Percentiles rank a stretch among this genome's conserved stretches.
These are phyloP conservation scores for Arothron firmamentum DNA, from an alignment of 2,113 vertebrate genomes.

Conservation along the genomic window DNA sequence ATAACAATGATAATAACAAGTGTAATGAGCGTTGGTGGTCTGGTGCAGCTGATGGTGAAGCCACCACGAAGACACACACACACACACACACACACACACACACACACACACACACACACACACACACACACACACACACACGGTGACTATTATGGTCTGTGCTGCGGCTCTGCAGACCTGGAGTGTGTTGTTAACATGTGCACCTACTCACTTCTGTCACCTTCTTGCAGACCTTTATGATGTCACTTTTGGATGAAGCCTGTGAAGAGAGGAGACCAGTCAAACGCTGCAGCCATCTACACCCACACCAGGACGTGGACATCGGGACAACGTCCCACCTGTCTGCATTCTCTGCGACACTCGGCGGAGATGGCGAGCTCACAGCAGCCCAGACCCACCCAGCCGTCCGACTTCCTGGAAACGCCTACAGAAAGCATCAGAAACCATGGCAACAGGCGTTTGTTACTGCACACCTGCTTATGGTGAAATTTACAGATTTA, in stretches of 20 bases:
- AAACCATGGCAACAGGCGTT: neutral
- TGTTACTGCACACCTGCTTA: too few relatives aligned
- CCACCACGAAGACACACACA: too few relatives aligned
- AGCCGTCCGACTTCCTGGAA: conserved; percentile 90
- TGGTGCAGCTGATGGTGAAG: too few relatives aligned
- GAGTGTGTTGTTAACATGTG: too few relatives aligned
- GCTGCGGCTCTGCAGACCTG: too few relatives aligned
- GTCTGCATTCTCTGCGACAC: conserved; percentile 90
- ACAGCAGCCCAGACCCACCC: conserved; percentile 97
- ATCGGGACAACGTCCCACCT: conserved; percentile 73
- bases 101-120: too few relatives aligned
- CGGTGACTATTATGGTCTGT: too few relatives aligned
- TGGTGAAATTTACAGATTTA: too few relatives aligned
- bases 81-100: too few relatives aligned
- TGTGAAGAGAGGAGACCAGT: conserved; percentile 54
- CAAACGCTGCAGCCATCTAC: neutral
- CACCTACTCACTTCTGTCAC: conserved; percentile 85
- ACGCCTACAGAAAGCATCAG: conserved; percentile 74
- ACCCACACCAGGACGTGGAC: neutral
- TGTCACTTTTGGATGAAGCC: conserved; percentile 93
- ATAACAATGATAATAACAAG: too few relatives aligned
- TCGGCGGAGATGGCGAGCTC: conserved; percentile 92
- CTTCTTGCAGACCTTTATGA: conserved; percentile 93
- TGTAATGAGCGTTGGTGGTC: too few relatives aligned
- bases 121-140: too few relatives aligned